phyloP scores from a whole-genome alignment of 2,113 vertebrate species.

The Paramormyrops kingsleyae region DNA sequence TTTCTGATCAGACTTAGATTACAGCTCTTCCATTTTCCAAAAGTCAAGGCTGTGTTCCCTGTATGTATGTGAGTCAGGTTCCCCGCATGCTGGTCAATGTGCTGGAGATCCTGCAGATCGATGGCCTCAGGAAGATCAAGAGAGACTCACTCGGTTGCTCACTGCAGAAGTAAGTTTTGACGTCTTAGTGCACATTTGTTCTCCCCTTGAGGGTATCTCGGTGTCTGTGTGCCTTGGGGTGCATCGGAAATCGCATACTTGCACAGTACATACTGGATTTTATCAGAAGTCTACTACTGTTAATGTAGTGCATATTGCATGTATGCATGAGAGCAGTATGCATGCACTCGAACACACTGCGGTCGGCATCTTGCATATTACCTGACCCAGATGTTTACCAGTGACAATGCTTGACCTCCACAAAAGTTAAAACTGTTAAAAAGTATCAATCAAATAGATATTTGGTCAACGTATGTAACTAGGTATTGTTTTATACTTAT shows the following conservation, averaged over 20 bases:
- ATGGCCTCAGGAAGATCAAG: conserved; percentile 61
- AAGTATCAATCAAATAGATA: background rate
- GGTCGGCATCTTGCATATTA: background rate
- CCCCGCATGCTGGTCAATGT: conserved; percentile 76
- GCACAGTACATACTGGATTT: background rate
- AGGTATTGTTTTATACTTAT: background rate
- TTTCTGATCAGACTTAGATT: background rate
- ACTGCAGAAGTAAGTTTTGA: conserved; percentile 56
- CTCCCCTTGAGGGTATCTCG: conserved; percentile 41
- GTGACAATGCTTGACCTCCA: background rate
- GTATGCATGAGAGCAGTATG: background rate
- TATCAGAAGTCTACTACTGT: background rate
- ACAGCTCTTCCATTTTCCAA: background rate
- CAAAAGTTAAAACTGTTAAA: background rate
- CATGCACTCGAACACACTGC: background rate
- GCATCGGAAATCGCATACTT: background rate
- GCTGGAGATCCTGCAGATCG: conserved; percentile 71
- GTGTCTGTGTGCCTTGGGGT: background rate
- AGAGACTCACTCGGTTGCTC: conserved; percentile 54
- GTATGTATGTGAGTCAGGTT: conserved; percentile 58
- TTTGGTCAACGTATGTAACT: background rate
- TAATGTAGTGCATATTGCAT: background rate
- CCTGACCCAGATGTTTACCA: background rate
- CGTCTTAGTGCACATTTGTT: background rate
- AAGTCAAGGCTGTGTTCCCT: conserved; percentile 13